phyloP scores from a whole-genome alignment of 2,797 vertebrate genomes.

The Otolemur crassicaudatus region DNA sequence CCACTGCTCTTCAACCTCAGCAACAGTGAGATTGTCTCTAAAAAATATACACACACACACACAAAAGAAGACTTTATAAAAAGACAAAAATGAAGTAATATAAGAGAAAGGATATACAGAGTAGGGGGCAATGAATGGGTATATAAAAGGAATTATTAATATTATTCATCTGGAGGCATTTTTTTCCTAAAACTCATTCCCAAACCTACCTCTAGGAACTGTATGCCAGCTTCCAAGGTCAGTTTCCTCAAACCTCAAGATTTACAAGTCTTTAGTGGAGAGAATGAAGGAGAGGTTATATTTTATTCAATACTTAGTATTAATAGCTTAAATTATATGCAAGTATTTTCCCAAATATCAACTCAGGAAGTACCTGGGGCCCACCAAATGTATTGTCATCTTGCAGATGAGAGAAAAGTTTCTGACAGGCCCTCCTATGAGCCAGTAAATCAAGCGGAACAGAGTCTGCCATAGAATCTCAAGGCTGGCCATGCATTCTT shows the following conservation, averaged over 20 bases:
- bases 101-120: background rate
- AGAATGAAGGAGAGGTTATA: background rate
- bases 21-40: background rate
- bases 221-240: background rate
- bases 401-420: background rate
- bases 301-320: background rate
- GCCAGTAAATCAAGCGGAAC: background rate
- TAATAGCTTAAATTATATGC: background rate
- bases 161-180: background rate
- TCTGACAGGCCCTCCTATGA: background rate
- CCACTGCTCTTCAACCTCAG: background rate
- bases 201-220: slow-evolving; percentile 30
- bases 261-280: slow-evolving; percentile 17
- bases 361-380: slow-evolving; percentile 42
- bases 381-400: slow-evolving; percentile 50
- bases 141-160: background rate
- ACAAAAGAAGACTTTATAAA: background rate
- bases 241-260: slow-evolving; percentile 46
- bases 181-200: slow-evolving; percentile 4
- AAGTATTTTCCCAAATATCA: slow-evolving; percentile 54
- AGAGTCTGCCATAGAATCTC: background rate
- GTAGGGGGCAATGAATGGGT: background rate
- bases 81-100: slow-evolving; percentile 47
- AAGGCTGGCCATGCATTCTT: background rate
- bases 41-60: background rate